Base-by-base conservation (phyloP, 2,888 invertebrate species). In the Diploptera punctata region DNA sequence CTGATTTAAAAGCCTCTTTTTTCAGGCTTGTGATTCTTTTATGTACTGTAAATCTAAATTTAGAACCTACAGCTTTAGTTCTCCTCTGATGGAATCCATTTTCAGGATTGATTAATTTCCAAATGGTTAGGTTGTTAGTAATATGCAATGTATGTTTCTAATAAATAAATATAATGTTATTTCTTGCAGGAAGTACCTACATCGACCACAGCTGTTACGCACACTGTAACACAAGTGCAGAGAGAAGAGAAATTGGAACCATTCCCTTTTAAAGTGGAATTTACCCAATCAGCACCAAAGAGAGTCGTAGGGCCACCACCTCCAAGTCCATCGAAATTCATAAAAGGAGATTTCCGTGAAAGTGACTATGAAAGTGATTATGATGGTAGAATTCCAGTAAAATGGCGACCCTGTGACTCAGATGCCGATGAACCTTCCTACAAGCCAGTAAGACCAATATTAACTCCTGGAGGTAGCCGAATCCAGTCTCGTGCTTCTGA, bases 331-430 rank as follows among this genome's bases (percentile, higher is more conserved):
- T 89, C 89, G 26, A 90, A 87, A 82, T 91, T 91, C 80, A 82
- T 87, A 21, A 89, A 87, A 81, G 85, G 88, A 76, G 89, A 90
- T 82, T 88, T 88, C 80, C 84, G 86, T 68, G 89, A 89, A 80
- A 91, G 90, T 79, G 91, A 91, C 79, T 91, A 91, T 79, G 90
- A 91, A 82, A 91, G 91, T 78, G 91, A 92, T 79, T 88, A 90
- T 75, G 76, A 77, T 3, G 86, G 87, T 71, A 85, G 87, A 76
- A 89, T 90, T 78, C 86, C 87, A 71, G 85, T 89, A 1, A 83
- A 88, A 10, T 90, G 91, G 87, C 85, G 86, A 49, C 85, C 88
- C 29, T 82, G 81, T 68, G 86, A 86, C 73, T 83, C 86, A 16
- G 86, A 87, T 75, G 82, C 84, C 2, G 88, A 88, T 67, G 84